Evolutionary conservation across 1,140 invertebrate species (phyloP), one percentile per base, ranked within the genome.

Genomic region (Musca vetustissima): DNA sequence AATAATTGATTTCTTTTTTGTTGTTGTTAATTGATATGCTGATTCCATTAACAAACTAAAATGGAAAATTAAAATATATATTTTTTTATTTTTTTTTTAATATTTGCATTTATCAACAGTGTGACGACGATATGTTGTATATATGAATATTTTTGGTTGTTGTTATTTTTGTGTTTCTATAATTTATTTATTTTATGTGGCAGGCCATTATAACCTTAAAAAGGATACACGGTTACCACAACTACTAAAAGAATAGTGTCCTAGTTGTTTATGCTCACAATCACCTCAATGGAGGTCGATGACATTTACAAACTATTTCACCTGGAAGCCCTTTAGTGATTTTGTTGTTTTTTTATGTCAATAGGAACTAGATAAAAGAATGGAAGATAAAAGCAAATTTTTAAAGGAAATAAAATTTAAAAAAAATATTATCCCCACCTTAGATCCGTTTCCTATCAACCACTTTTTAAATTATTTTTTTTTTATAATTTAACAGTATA

Each of bases 21-120:
- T n/a, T n/a, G n/a, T 77, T 74, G 73, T 76, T 75, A 80, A 80
- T 80, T 80, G 78, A 80, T 80, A 80, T 80, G 78, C 78, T 80
- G 78, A 80, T 80, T 80, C 76, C 76, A 76, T 80, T 74, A 74
- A 72, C 57, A 50, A 76, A 75, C 73, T 28, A 57, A 75, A 76
- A 74, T 17, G 36, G 48, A 69, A 71, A 74, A 69, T 13, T 66
- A 64, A 17, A 4, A 28, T 49, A 43, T 43, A 19, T 49, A 43
- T 43, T 43, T 43, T 43, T 6, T 43, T 43, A 8, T 11, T 13
- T 43, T 43, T 43, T 43, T 43, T 43, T n/a, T n/a, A n/a, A n/a
- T n/a, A n/a, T n/a, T n/a, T n/a, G n/a, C 4, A 53, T 24, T n/a
- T 55, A 25, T 22, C 32, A 67, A 53, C 24, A 59, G 55, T 24